phyloP scores from a whole-genome alignment of 1,140 invertebrate species.

The Diorhabda carinulata region DNA sequence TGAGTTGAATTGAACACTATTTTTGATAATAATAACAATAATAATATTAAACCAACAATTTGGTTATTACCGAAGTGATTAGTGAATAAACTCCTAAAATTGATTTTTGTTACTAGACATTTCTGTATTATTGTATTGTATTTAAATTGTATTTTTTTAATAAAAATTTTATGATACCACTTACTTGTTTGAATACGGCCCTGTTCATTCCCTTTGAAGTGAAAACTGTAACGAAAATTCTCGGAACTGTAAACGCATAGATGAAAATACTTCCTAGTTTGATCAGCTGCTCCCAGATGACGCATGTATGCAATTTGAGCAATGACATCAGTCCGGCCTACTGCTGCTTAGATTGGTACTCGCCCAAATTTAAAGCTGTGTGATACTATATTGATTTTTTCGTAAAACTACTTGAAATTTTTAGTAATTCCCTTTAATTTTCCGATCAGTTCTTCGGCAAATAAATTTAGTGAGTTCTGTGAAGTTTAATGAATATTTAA shows the following conservation, averaged over 20 bases:
- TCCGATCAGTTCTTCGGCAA: slow-evolving; percentile 23
- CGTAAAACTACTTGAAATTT: slow-evolving; percentile 26
- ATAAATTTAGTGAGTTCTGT: slow-evolving; percentile 4
- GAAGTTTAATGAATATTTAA: not conserved
- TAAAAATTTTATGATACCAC: no score
- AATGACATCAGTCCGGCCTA: slow-evolving; percentile 3
- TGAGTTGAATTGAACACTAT: no score
- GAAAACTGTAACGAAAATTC: not conserved
- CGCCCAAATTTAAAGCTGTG: slow-evolving; percentile 33
- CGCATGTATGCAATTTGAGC: slow-evolving; percentile 7
- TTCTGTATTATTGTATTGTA: no score
- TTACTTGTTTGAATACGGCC: no score
- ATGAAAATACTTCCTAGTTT: slow-evolving; percentile 3
- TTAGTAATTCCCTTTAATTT: slow-evolving; percentile 14
- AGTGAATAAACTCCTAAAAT: no score
- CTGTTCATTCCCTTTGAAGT: not conserved
- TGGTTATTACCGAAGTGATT: no score
- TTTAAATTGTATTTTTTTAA: no score
- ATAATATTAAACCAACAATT: no score
- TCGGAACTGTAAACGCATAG: not conserved
- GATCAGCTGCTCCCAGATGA: slow-evolving; percentile 8
- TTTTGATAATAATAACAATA: no score
- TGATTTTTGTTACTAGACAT: no score
- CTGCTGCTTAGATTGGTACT: slow-evolving; percentile 22
- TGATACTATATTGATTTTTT: slow-evolving; percentile 36